Conservation (phyloP, 2,888 invertebrate species). For the Coelinius sp. region DNA sequence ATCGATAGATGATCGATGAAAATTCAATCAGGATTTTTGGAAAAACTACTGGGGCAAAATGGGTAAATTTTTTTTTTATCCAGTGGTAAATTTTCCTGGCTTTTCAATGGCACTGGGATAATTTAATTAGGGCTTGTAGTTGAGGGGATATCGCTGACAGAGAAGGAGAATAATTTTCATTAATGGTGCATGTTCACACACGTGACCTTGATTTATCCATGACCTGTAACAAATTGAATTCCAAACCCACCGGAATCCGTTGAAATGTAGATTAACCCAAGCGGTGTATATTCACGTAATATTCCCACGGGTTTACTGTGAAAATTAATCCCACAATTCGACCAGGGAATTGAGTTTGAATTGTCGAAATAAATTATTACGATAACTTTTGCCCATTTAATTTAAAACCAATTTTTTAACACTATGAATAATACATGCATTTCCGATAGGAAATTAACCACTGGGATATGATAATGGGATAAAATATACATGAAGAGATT, state of each 20-base stretch:
- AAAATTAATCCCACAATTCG: background rate
- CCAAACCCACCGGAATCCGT: background rate
- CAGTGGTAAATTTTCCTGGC: too few relatives aligned
- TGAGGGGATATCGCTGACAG: too few relatives aligned
- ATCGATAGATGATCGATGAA: too few relatives aligned
- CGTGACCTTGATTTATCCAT: slow-evolving; percentile 7
- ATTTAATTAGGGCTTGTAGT: too few relatives aligned
- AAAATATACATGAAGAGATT: slow-evolving; percentile 25
- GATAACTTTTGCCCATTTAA: slow-evolving; percentile 3
- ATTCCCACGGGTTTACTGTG: background rate
- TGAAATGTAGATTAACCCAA: slow-evolving; percentile 10
- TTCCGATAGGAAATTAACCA: slow-evolving; percentile 25
- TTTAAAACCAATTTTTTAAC: background rate
- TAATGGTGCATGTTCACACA: background rate
- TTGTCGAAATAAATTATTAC: background rate
- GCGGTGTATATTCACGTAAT: background rate
- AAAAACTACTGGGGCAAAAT: too few relatives aligned
- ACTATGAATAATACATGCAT: slow-evolving; percentile 17
- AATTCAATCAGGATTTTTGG: too few relatives aligned
- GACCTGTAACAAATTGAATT: background rate
- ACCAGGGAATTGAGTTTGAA: background rate
- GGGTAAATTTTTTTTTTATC: too few relatives aligned
- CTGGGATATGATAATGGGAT: slow-evolving; percentile 16
- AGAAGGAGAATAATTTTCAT: too few relatives aligned
- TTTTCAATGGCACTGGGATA: too few relatives aligned